phyloP scores from a whole-genome alignment of 2,797 vertebrate species.

The Eleutherodactylus coqui region DNA sequence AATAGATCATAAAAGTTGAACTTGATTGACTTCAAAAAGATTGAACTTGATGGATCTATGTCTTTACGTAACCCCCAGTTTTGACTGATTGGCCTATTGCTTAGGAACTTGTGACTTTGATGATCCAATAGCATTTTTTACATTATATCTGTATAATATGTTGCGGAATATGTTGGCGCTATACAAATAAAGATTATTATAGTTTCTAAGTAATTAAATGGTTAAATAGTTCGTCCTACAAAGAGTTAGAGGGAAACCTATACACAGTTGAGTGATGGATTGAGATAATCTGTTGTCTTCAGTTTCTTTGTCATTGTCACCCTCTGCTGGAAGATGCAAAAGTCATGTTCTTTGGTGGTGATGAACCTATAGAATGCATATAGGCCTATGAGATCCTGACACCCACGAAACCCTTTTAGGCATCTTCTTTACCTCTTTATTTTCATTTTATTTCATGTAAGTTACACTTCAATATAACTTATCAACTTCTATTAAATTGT shows the following conservation, averaged over 20 bases:
- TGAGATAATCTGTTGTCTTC: background rate
- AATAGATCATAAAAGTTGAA: too few species aligned
- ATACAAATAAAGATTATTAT: too few species aligned
- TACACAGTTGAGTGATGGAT: background rate
- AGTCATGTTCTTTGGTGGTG: background rate
- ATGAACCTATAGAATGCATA: background rate
- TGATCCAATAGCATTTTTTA: background rate
- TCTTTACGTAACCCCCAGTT: background rate
- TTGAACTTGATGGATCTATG: too few species aligned
- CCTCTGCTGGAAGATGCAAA: conserved; percentile 17
- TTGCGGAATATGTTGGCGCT: too few species aligned
- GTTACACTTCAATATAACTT: background rate
- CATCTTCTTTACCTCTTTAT: too few species aligned
- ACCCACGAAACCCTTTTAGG: too few species aligned
- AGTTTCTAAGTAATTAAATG: background rate
- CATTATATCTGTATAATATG: background rate
- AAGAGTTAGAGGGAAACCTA: background rate
- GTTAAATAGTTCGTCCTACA: background rate
- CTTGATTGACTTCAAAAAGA: too few species aligned
- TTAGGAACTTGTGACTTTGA: background rate
- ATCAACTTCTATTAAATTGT: background rate
- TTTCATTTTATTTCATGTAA: background rate
- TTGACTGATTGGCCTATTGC: background rate
- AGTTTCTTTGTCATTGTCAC: conserved; percentile 8
- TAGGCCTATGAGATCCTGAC: too few species aligned